Conservation (phyloP, 2,797 vertebrate genomes). For the Podarcis lilfordi region DNA sequence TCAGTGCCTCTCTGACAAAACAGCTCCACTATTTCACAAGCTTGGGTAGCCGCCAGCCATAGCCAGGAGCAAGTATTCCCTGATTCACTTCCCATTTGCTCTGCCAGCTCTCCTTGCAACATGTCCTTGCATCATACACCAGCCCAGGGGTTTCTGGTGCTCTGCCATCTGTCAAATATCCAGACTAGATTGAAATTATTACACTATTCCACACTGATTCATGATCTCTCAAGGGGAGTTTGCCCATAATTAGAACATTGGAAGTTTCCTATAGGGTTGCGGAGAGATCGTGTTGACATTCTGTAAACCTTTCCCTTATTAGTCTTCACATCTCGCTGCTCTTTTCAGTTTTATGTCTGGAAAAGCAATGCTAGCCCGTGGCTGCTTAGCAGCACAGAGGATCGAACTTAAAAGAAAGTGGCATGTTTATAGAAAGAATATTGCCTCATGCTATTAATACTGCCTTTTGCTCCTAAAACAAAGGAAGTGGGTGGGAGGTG, state of each 20-base stretch:
- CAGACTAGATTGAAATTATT: not conserved
- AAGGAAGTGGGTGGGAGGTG: not conserved
- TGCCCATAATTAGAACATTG: not conserved
- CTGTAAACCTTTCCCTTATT: not conserved
- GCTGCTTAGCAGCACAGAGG: not conserved
- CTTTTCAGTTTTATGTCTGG: not conserved
- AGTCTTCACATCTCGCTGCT: not conserved
- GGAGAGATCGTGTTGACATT: not conserved
- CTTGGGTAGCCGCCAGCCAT: not conserved
- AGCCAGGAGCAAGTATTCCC: not conserved
- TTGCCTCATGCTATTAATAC: not conserved
- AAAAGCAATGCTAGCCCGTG: not conserved
- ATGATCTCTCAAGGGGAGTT: not conserved
- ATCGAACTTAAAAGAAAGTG: not conserved
- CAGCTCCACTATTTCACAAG: not conserved
- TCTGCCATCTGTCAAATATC: not conserved
- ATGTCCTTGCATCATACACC: not conserved
- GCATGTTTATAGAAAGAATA: not conserved
- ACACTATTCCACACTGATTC: not conserved
- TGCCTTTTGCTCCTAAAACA: not conserved
- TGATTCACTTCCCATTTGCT: not conserved
- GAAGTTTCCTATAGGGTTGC: not conserved
- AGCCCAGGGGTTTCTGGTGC: not conserved
- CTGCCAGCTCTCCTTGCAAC: not conserved
- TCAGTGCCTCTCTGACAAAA: slow-evolving; percentile 5